These are phyloP conservation scores for Euplagia quadripunctaria DNA, from an alignment of 2,888 invertebrate species.

Conservation along the genomic window DNA sequence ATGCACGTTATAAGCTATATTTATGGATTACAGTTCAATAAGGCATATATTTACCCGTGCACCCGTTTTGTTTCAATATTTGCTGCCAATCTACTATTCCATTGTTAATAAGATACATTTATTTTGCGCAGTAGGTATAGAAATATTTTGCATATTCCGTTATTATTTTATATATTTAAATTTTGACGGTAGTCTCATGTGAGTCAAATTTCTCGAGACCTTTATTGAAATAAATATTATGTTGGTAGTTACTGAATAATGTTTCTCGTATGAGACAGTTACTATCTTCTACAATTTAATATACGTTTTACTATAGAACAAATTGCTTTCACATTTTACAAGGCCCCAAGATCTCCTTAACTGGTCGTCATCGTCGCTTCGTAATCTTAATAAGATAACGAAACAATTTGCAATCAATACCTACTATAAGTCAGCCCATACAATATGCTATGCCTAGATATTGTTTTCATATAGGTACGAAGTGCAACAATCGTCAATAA, in stretches of 20 bases:
- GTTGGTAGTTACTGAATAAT: too few relatives aligned
- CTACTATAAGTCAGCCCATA: neutral
- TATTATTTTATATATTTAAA: neutral
- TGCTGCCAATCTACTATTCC: neutral
- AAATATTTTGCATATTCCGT: neutral
- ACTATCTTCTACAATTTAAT: too few relatives aligned
- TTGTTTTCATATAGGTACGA: neutral
- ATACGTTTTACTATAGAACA: too few relatives aligned
- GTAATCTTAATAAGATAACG: too few relatives aligned
- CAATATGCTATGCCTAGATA: neutral
- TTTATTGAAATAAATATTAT: too few relatives aligned
- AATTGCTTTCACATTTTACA: neutral
- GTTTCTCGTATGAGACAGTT: too few relatives aligned
- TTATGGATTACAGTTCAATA: slow-evolving; percentile 19
- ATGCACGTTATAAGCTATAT: slow-evolving; percentile 22
- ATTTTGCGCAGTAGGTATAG: neutral
- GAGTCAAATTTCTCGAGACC: too few relatives aligned
- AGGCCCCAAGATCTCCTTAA: neutral
- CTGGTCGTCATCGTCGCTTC: too few relatives aligned
- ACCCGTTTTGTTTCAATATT: slow-evolving; percentile 11
- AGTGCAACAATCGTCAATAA: neutral
- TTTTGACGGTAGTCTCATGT: neutral
- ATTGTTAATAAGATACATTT: neutral
- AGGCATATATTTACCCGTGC: slow-evolving; percentile 25
- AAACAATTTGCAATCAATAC: neutral